phyloP scores from a whole-genome alignment of 2,797 vertebrate species.

The Telmatherina bonti region DNA sequence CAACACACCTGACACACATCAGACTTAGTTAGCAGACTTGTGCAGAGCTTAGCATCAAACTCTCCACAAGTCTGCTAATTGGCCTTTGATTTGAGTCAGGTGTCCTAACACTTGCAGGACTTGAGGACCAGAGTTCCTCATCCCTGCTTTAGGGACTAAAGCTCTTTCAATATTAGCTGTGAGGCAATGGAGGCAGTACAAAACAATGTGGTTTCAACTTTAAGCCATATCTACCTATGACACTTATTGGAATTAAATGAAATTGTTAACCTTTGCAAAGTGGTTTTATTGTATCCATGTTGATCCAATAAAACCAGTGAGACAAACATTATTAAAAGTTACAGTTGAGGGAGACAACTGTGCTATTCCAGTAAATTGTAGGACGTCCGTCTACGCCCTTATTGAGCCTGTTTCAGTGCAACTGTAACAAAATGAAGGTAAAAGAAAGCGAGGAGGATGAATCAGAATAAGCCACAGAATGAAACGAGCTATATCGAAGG shows the following conservation, averaged over 20 bases:
- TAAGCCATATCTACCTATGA: not conserved
- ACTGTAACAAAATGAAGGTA: not conserved
- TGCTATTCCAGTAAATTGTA: not conserved
- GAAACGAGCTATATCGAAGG: not conserved
- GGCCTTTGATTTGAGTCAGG: too few relatives aligned
- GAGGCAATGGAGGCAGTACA: not conserved
- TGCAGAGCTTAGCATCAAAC: too few relatives aligned
- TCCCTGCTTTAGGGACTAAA: not conserved
- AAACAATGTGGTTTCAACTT: not conserved
- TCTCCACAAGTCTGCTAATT: too few relatives aligned
- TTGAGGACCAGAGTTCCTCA: too few relatives aligned
- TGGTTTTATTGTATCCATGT: too few relatives aligned
- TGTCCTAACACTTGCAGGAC: too few relatives aligned
- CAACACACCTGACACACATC: too few relatives aligned
- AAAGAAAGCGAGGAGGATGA: not conserved
- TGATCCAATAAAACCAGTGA: too few relatives aligned
- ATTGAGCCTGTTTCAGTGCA: not conserved
- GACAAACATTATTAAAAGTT: not conserved
- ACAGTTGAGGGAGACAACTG: not conserved
- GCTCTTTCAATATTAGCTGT: not conserved
- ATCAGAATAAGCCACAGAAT: not conserved
- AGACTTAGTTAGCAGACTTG: too few relatives aligned
- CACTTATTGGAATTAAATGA: too few relatives aligned
- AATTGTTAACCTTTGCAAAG: too few relatives aligned
- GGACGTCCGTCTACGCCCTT: not conserved